A percentile compares a stretch with the other conserved stretches of the same genome.
These are phyloP conservation scores for Bovichtus variegatus DNA, from an alignment of 2,797 vertebrate genomes.

Conservation along the genomic window DNA sequence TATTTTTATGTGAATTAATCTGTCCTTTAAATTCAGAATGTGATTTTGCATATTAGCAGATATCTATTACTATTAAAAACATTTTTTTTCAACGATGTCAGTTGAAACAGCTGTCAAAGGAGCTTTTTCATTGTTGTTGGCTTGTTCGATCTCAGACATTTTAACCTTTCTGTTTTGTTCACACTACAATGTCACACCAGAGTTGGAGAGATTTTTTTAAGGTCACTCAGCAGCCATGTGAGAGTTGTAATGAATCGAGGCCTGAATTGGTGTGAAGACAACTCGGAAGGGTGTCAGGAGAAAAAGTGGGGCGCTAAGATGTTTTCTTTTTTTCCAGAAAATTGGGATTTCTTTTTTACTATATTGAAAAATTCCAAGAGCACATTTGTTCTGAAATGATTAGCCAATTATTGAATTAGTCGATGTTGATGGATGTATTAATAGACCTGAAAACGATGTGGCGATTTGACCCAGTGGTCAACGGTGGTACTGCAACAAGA, in stretches of 20 bases:
- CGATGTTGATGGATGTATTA: not conserved
- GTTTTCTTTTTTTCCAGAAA: not conserved
- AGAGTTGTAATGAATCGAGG: conserved; percentile 11
- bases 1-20: not conserved
- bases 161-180: not conserved
- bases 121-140: not conserved
- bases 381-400: not conserved
- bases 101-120: not conserved
- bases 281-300: conserved; percentile 2
- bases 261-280: conserved; percentile 27
- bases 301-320: not conserved
- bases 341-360: not conserved
- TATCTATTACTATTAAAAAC: not conserved
- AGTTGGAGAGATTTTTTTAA: not conserved
- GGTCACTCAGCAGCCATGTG: conserved; percentile 12
- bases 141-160: not conserved
- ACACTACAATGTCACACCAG: not conserved
- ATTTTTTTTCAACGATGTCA: not conserved
- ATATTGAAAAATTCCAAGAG: not conserved
- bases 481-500: not conserved
- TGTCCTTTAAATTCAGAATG: not conserved
- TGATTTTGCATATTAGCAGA: not conserved
- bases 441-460: not conserved
- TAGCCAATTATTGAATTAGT: no score
- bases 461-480: not conserved